These are phyloP conservation scores for Arctopsyche grandis DNA, from an alignment of 1,140 invertebrate species.

Conservation along the genomic window DNA sequence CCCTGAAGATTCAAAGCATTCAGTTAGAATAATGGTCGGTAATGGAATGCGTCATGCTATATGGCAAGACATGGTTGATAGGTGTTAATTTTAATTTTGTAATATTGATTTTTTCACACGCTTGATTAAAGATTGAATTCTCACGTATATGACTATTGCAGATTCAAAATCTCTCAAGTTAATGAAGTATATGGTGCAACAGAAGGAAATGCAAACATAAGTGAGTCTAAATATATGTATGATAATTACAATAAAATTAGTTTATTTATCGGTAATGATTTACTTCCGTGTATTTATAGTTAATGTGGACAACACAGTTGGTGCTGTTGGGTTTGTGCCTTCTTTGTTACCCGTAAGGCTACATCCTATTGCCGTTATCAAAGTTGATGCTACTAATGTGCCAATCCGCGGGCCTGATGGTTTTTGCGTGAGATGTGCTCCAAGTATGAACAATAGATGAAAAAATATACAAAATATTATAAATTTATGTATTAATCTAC, in stretches of 20 bases:
- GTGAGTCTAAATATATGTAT: conserved; percentile 65
- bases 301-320: conserved; percentile 88
- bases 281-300: conserved; percentile 70
- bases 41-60: conserved; percentile 97
- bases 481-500: background rate
- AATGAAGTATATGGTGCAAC: conserved; percentile 98
- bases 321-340: conserved; percentile 93
- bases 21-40: conserved; percentile 92
- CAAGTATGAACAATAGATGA: conserved; percentile 68
- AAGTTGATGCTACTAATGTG: conserved; percentile 83
- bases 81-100: conserved; percentile 59
- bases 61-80: conserved; percentile 91
- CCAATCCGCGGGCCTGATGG: conserved; percentile 82
- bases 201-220: conserved; percentile 96
- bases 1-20: conserved; percentile 84
- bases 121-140: background rate
- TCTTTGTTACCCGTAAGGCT: conserved; percentile 80
- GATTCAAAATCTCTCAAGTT: conserved; percentile 89
- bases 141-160: conserved; percentile 58
- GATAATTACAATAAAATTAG: background rate
- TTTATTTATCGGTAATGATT: background rate
- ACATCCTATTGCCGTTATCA: conserved; percentile 91
- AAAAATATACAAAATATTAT: background rate
- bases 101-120: background rate
- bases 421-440: conserved; percentile 82